Evolutionary conservation across 1,140 invertebrate species (phyloP).

Genomic region (Lordiphosa clarofinis): DNA sequence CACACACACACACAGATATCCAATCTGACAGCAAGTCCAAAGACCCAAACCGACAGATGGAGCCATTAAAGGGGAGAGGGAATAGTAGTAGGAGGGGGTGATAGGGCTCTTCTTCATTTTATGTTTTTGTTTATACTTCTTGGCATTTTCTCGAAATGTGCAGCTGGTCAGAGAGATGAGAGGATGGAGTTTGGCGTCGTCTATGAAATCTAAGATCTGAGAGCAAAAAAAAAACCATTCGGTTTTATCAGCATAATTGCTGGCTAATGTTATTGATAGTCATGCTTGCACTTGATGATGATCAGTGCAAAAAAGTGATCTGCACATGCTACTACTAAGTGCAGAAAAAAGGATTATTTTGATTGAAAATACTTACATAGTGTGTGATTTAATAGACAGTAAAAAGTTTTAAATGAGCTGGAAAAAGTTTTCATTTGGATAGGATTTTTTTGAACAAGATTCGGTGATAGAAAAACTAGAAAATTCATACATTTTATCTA

Average conservation of each 20-base stretch:
- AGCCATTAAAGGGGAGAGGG: constrained; percentile 13
- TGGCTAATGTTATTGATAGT: constrained; percentile 1
- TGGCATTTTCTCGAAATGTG: constrained; percentile 25
- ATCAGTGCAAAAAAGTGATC: neutral
- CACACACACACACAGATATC: constrained; percentile 40
- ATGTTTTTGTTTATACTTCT: constrained; percentile 34
- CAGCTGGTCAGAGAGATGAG: constrained; percentile 13
- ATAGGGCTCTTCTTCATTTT: constrained; percentile 9
- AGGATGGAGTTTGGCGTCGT: neutral
- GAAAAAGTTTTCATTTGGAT: too few relatives aligned
- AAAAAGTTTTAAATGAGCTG: too few relatives aligned
- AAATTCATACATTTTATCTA: too few relatives aligned
- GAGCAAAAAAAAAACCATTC: neutral
- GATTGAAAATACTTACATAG: too few relatives aligned
- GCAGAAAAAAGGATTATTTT: neutral
- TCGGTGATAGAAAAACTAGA: too few relatives aligned
- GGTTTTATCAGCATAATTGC: constrained; percentile 10
- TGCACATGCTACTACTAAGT: too few relatives aligned
- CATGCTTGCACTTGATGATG: neutral
- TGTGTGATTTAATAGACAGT: too few relatives aligned
- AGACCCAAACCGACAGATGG: constrained; percentile 28
- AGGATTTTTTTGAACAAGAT: too few relatives aligned
- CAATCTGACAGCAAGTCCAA: constrained; percentile 55
- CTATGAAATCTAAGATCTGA: neutral
- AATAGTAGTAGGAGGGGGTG: neutral